phyloP scores from a whole-genome alignment of 30 jellyfish, hydroid and myxozoan genomes.

The Cassiopea xamachana region DNA sequence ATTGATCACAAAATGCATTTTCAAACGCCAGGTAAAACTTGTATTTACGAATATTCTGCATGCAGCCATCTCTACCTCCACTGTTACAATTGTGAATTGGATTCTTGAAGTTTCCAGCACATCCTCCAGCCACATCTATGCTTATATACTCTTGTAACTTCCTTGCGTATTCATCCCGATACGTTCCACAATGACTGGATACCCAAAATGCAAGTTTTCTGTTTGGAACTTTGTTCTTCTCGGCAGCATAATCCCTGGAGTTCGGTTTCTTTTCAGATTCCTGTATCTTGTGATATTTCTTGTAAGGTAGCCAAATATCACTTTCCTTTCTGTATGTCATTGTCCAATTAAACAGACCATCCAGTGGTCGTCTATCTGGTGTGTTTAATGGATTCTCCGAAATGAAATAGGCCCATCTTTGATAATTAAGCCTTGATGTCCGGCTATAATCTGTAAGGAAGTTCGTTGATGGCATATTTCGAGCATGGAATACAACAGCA shows the following conservation, averaged over 20 bases:
- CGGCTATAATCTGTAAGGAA: slow-evolving; percentile 21
- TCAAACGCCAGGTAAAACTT: slow-evolving; percentile 73
- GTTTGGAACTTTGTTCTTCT: slow-evolving; percentile 45
- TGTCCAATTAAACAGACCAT: slow-evolving; percentile 90
- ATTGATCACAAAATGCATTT: slow-evolving; percentile 66
- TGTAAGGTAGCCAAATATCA: slow-evolving; percentile 71
- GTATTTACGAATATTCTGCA: slow-evolving; percentile 14
- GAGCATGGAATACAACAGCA: slow-evolving; percentile 94
- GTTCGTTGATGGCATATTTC: slow-evolving; percentile 80
- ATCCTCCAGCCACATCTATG: slow-evolving; percentile 65
- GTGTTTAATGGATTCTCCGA: slow-evolving; percentile 92
- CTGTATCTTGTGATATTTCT: slow-evolving; percentile 5
- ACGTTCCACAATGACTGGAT: slow-evolving; percentile 61
- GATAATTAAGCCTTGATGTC: slow-evolving; percentile 54
- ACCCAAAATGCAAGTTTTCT: slow-evolving; percentile 60
- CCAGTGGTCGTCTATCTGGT: slow-evolving; percentile 62
- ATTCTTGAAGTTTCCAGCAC: slow-evolving; percentile 26
- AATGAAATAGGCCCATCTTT: slow-evolving; percentile 93
- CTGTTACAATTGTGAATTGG: slow-evolving; percentile 10
- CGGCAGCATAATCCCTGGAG: slow-evolving; percentile 40
- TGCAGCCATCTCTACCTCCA: slow-evolving; percentile 42
- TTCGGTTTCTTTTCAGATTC: slow-evolving; percentile 17
- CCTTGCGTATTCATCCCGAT: slow-evolving; percentile 38
- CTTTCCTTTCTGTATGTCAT: slow-evolving; percentile 77
- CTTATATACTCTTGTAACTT: slow-evolving; percentile 43